phyloP scores from a whole-genome alignment of 2,888 invertebrate genomes.

The Pammene fasciana region DNA sequence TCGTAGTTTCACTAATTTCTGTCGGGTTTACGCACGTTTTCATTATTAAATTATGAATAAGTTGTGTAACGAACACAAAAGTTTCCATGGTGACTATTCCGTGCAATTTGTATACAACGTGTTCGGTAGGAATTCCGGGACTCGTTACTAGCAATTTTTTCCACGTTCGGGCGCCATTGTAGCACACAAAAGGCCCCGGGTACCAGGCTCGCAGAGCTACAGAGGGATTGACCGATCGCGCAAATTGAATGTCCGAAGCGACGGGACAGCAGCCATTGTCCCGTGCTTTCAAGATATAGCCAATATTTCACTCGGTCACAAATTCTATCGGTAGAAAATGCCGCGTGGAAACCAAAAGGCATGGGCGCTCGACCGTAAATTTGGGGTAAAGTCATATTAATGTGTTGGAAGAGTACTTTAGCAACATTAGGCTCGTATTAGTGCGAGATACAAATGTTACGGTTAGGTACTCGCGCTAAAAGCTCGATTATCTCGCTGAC shows the following conservation, averaged over 20 bases:
- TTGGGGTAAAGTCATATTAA: constrained; percentile 38
- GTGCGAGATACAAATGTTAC: constrained; percentile 31
- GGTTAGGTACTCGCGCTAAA: constrained; percentile 20
- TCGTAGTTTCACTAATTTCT: constrained; percentile 19
- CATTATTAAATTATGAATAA: background rate
- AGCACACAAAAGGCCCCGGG: constrained; percentile 63
- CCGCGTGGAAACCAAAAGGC: constrained; percentile 47
- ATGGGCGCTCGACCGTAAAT: constrained; percentile 44
- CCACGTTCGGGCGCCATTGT: constrained; percentile 68
- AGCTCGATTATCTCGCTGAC: constrained; percentile 31
- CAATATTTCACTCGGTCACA: constrained; percentile 68
- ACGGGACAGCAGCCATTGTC: constrained; percentile 67
- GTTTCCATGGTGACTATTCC: background rate
- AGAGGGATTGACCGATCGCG: constrained; percentile 76
- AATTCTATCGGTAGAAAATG: constrained; percentile 53
- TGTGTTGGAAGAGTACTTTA: constrained; percentile 25
- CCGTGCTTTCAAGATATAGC: constrained; percentile 65
- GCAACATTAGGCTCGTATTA: constrained; percentile 24
- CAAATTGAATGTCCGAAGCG: constrained; percentile 73
- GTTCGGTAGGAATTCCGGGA: constrained; percentile 2
- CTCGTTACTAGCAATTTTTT: constrained; percentile 55
- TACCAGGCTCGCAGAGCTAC: constrained; percentile 68
- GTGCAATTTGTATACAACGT: background rate
- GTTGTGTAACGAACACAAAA: background rate
- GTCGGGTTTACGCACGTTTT: constrained; percentile 3